A percentile compares a stretch with the other conserved stretches of the same genome.
These are phyloP conservation scores for Phrixothrix hirtus DNA, from an alignment of 2,888 invertebrate species.

Conservation along the genomic window DNA sequence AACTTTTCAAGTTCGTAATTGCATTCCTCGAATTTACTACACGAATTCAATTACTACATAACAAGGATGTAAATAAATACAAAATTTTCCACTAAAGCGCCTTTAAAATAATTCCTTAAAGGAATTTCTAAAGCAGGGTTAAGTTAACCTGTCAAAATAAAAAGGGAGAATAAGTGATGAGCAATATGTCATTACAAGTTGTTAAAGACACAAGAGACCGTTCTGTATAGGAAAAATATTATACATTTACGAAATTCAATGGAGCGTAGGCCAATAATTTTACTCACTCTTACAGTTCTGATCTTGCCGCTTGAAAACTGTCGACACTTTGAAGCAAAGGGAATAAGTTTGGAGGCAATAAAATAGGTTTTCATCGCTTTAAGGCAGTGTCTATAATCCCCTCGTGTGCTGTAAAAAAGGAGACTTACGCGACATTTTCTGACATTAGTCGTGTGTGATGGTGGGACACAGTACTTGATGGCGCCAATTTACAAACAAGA, in stretches of 20 bases:
- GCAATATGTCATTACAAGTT: conserved; percentile 3
- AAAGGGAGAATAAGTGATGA: background rate
- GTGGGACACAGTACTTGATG: conserved; percentile 31
- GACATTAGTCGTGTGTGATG: conserved; percentile 37
- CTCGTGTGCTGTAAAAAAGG: conserved; percentile 42
- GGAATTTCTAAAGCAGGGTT: background rate
- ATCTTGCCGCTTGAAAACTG: conserved; percentile 39
- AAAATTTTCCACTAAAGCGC: background rate
- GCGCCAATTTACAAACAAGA: conserved; percentile 31
- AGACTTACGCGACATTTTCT: conserved; percentile 44
- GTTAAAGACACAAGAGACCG: conserved; percentile 3
- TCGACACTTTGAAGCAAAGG: conserved; percentile 37
- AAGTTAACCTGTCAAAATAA: background rate
- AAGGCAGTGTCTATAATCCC: conserved; percentile 44
- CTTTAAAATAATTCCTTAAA: background rate
- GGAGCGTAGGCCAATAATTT: conserved; percentile 24
- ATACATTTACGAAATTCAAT: conserved; percentile 24
- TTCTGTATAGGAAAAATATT: conserved; percentile 14
- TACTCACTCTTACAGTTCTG: conserved; percentile 27
- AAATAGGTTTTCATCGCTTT: conserved; percentile 39
- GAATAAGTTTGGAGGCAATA: conserved; percentile 40
- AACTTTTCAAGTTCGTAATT: conserved; percentile 27
- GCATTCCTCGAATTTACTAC: conserved; percentile 6
- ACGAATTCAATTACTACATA: background rate
- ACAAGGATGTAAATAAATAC: too few species aligned